Evolutionary conservation across 2,797 vertebrate genomes (phyloP).

Genomic region (Lacerta bilineata): DNA sequence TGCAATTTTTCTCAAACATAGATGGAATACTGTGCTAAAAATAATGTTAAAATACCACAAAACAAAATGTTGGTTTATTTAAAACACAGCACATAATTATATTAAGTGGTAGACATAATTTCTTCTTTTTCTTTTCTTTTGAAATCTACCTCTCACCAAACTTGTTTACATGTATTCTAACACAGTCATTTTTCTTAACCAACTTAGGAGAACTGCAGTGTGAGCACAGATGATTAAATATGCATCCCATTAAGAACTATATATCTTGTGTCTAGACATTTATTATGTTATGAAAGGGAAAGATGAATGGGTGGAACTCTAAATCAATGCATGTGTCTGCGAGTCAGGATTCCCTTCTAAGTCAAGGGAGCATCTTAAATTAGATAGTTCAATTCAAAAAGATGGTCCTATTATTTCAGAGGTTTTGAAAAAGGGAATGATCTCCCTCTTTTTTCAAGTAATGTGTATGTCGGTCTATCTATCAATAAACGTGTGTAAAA

Average conservation of each 20-base stretch:
- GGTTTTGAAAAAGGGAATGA: not conserved
- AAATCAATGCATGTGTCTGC: not conserved
- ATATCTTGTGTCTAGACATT: slow-evolving; percentile 47
- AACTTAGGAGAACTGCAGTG: slow-evolving; percentile 53
- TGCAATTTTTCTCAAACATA: slow-evolving; percentile 35
- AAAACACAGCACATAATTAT: slow-evolving; percentile 24
- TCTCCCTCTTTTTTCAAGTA: not conserved
- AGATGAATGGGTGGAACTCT: slow-evolving; percentile 40
- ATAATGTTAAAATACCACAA: slow-evolving; percentile 6
- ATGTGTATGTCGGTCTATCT: not conserved
- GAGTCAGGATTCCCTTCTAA: slow-evolving; percentile 46
- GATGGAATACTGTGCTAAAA: slow-evolving; percentile 32
- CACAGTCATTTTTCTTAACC: slow-evolving; percentile 46
- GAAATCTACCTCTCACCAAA: slow-evolving; percentile 22
- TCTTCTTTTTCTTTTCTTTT: slow-evolving; percentile 13
- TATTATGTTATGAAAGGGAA: slow-evolving; percentile 56
- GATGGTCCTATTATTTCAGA: not conserved
- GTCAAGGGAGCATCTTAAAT: slow-evolving; percentile 31
- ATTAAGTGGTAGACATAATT: slow-evolving; percentile 46
- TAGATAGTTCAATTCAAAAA: slow-evolving; percentile 31
- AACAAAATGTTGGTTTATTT: slow-evolving; percentile 13
- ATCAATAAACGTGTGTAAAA: too few relatives aligned
- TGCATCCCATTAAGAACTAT: slow-evolving; percentile 58
- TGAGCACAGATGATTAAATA: slow-evolving; percentile 60
- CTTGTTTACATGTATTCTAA: slow-evolving; percentile 48